A percentile compares a stretch with the other conserved stretches of the same genome.
Evolutionary conservation across 2,113 vertebrate species (phyloP).

Genomic region (Pungitius pungitius): DNA sequence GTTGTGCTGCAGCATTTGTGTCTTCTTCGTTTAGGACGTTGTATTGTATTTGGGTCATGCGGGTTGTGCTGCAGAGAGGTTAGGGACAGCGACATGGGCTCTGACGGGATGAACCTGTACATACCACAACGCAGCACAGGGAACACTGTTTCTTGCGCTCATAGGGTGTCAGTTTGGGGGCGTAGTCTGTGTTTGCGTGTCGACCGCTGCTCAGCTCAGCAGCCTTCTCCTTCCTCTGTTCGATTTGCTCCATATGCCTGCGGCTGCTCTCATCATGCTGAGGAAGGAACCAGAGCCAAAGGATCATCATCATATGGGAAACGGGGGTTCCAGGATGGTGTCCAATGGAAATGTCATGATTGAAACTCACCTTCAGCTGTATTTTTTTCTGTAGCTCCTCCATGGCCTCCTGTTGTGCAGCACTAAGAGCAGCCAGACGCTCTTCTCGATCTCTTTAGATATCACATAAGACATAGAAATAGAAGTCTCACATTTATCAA

Average conservation of each 20-base stretch:
- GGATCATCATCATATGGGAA: constrained; percentile 16
- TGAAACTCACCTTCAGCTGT: constrained; percentile 88
- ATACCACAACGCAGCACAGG: constrained; percentile 88
- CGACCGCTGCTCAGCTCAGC: constrained; percentile 97
- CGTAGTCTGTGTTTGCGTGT: constrained; percentile 95
- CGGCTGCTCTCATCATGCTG: constrained; percentile 98
- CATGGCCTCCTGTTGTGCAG: constrained; percentile 98
- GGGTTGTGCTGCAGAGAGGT: not conserved
- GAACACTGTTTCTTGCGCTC: constrained; percentile 98
- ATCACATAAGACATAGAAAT: not conserved
- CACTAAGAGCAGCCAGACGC: constrained; percentile 93
- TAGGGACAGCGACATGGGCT: not conserved
- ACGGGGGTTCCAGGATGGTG: not conserved
- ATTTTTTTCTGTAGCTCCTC: constrained; percentile 99
- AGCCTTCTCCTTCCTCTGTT: constrained; percentile 98
- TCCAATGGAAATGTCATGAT: not conserved
- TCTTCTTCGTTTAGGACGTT: not conserved
- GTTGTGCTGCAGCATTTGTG: not conserved
- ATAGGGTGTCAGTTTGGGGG: constrained; percentile 96
- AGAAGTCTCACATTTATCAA: not conserved
- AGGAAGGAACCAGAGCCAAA: constrained; percentile 15
- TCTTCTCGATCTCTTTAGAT: constrained; percentile 91
- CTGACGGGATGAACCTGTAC: constrained; percentile 44
- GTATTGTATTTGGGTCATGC: not conserved
- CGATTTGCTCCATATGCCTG: constrained; percentile 98